These are phyloP conservation scores for Lycocerus yunnanus DNA, from an alignment of 2,888 invertebrate genomes.

Conservation along the genomic window DNA sequence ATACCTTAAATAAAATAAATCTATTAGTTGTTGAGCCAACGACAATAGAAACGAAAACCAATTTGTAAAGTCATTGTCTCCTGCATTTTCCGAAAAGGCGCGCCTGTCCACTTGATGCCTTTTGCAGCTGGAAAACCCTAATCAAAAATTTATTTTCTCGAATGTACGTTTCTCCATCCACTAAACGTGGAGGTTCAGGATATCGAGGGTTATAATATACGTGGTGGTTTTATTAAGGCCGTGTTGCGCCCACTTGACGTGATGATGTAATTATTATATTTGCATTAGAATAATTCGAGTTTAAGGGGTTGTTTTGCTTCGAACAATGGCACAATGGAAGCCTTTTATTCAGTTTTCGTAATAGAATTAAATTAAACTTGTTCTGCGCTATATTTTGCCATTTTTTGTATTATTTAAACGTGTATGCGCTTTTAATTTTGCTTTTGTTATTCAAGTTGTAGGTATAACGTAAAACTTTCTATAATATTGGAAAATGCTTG, in stretches of 20 bases:
- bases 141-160: slow-evolving; percentile 31
- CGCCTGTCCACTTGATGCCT: slow-evolving; percentile 34
- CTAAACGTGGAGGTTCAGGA: slow-evolving; percentile 12
- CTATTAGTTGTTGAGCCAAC: slow-evolving; percentile 2
- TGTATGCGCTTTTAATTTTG: slow-evolving; percentile 8
- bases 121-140: slow-evolving; percentile 27
- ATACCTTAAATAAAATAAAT: slow-evolving; percentile 68
- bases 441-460: neutral
- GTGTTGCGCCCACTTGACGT: slow-evolving; percentile 32
- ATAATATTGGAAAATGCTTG: neutral
- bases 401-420: slow-evolving; percentile 13
- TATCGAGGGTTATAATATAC: slow-evolving; percentile 18
- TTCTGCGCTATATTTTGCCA: slow-evolving; percentile 15
- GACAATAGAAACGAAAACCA: slow-evolving; percentile 13
- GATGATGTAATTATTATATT: slow-evolving; percentile 36
- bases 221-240: slow-evolving; percentile 22
- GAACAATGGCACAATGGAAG: slow-evolving; percentile 33
- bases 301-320: slow-evolving; percentile 33
- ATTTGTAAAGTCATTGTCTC: slow-evolving; percentile 24
- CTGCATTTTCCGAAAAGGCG: slow-evolving; percentile 18
- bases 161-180: slow-evolving; percentile 4
- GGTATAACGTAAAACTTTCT: neutral
- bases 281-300: slow-evolving; percentile 35
- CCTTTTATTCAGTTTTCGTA: slow-evolving; percentile 31
- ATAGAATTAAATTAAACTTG: slow-evolving; percentile 31